Base-by-base conservation (phyloP, 1,140 invertebrate genomes). In the Stegodyphus mimosarum region DNA sequence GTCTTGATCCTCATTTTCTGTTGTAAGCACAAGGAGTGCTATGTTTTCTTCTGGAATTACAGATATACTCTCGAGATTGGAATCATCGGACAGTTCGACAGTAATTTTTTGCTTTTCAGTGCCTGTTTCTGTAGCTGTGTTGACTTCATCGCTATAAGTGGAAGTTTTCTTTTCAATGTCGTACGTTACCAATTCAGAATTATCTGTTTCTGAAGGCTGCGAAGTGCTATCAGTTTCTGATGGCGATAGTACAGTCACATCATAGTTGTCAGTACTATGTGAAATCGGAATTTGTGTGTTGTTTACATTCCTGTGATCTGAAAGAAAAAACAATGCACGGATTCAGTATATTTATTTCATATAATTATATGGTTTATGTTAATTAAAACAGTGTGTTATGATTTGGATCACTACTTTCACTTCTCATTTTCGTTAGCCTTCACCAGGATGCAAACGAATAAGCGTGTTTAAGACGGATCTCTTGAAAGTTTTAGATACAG, bases 11-110 rank as follows among this genome's bases (percentile, higher is more conserved):
- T 76, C 83, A 15, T 78, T 86, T 51, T 77, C 74, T 53, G 83
- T 86, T 7, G 74, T 86, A 3, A 86, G 48, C 15, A 86, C 73
- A 18, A 86, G 18, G 17, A 86, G 74, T 9, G 83, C 83, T 52
- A 86, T 77, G n/a, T 86, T 86, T 71, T 86, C 83, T 48, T 86
- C 83, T 10, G 83, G 83, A n/a, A 86, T 86, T 4, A 86, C 75
- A 6, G 83, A 86, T 49, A 86, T 78, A 9, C 83, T 86, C 48
- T 86, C 74, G 6, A 86, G 7, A 51, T 64, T 52, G 2, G 83
- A 71, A 18, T 86, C 83, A n/a, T 69, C 53, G 10, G 74, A n/a
- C 4, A 86, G 49, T 53, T 86, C 83, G 7, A 86, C 75, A 7
- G 83, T 86, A 10, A 86, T 86, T 78, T 78, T 86, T 51, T 86